These are phyloP conservation scores for Micromesistius poutassou DNA, from an alignment of 2,797 vertebrate species.

Conservation along the genomic window DNA sequence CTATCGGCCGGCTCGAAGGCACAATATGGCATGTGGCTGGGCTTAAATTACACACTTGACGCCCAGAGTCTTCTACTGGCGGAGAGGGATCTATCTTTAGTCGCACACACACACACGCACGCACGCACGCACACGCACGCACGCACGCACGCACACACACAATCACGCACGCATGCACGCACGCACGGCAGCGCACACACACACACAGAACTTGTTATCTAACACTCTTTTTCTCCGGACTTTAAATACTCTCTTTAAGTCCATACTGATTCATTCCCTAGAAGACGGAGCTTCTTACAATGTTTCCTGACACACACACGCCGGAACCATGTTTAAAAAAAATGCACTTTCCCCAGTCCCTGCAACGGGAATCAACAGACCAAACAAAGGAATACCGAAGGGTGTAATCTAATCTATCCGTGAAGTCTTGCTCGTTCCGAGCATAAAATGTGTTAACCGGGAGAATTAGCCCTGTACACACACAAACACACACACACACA, in stretches of 20 bases:
- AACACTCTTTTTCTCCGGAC: conserved; percentile 44
- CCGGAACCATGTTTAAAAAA: not conserved
- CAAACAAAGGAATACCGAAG: not conserved
- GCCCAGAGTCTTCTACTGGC: conserved; percentile 42
- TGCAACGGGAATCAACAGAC: not conserved
- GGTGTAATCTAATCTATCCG: not conserved
- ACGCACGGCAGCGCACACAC: not conserved
- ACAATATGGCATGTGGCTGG: conserved; percentile 22
- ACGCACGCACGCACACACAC: conserved; percentile 26
- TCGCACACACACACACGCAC: conserved; percentile 34
- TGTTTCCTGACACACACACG: not conserved
- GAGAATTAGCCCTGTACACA: not conserved
- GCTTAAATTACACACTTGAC: conserved; percentile 57
- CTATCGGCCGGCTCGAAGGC: not conserved
- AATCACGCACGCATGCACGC: too few species aligned
- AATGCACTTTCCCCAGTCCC: not conserved
- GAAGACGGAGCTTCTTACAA: not conserved
- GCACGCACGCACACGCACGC: conserved; percentile 12
- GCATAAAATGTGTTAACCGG: too few species aligned
- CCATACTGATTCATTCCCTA: conserved; percentile 23
- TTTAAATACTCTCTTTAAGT: conserved; percentile 19
- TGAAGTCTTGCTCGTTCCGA: not conserved
- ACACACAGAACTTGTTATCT: conserved; percentile 49
- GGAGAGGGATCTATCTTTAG: conserved; percentile 72
- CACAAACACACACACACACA: conserved; percentile 1